Base-by-base conservation (phyloP, 2,113 vertebrate species). In the Callionymus lyra region DNA sequence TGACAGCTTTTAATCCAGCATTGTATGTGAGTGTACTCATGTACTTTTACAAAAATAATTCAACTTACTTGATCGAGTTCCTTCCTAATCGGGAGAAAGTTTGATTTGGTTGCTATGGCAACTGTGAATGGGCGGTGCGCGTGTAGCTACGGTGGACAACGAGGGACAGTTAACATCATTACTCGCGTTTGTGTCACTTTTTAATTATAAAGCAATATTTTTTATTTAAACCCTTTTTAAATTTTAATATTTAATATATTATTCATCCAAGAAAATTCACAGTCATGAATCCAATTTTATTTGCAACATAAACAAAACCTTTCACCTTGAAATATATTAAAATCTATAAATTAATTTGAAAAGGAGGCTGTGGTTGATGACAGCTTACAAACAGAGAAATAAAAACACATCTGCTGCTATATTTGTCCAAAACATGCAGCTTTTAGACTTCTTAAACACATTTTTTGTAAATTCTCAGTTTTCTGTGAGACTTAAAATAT, bases 241-340 rank as follows among this genome's bases (percentile, higher is more conserved):
- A n/a, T n/a, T n/a, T n/a, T n/a, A n/a, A n/a, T n/a, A n/a, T n/a
- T n/a, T n/a, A n/a, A n/a, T n/a, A n/a, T n/a, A n/a, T n/a, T n/a
- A n/a, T n/a, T 12, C 43, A 31, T 19, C 6, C 14, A 33, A 44
- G 15, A 16, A 18, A 12, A 2, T 34, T 2, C 40, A 41, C 3
- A 50, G 39, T 49, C 31, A n/a, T n/a, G n/a, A n/a, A n/a, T n/a
- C 2, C 41, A 1, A 11, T 72, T 68, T 62, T 41, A 61, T 70
- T 60, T 31, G 6, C 2, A 37, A 44, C 39, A 68, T 38, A 67
- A 56, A 68, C 76, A 51, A 80, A 81, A 82, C 67, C 16, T 1
- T 9, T 17, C 76, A 82, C 13, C 57, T 2, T 33, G 50, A 84
- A 82, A 90, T 91, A 93, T 91, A 86, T 91, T 90, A 92, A 47